phyloP scores from a whole-genome alignment of 2,888 invertebrate species.

The Drosophila paucipuncta region DNA sequence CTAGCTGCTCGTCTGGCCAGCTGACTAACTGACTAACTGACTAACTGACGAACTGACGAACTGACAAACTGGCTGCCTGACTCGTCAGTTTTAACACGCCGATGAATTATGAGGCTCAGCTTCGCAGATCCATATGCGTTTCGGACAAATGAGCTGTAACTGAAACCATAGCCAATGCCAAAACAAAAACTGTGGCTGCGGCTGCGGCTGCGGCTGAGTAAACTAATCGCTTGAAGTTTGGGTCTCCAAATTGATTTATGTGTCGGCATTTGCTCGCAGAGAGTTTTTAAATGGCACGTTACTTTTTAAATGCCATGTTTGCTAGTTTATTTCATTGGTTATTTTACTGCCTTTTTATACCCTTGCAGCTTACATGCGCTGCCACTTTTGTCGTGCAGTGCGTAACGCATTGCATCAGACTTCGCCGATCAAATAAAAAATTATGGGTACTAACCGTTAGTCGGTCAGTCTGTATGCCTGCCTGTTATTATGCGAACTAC shows the following conservation, averaged over 20 bases:
- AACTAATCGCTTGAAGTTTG: conserved; percentile 12
- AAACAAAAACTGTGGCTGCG: conserved; percentile 1
- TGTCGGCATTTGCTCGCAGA: conserved; percentile 45
- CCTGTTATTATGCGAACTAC: background rate
- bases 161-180: conserved; percentile 20
- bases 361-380: background rate
- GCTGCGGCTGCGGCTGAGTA: too few species aligned
- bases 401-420: background rate
- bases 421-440: background rate
- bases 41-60: background rate
- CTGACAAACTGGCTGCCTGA: background rate
- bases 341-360: background rate
- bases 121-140: conserved; percentile 7
- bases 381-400: background rate
- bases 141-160: conserved; percentile 54
- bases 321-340: conserved; percentile 23
- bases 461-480: background rate
- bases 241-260: conserved; percentile 60
- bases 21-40: background rate
- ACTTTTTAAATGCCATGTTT: conserved; percentile 50
- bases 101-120: conserved; percentile 61
- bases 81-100: conserved; percentile 17
- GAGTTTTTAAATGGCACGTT: conserved; percentile 54
- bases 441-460: background rate
- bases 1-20: conserved; percentile 6